Percentiles rank a stretch among this genome's conserved stretches.
These are phyloP conservation scores for Dynastes hyllus DNA, from an alignment of 2,888 invertebrate species.

Conservation along the genomic window DNA sequence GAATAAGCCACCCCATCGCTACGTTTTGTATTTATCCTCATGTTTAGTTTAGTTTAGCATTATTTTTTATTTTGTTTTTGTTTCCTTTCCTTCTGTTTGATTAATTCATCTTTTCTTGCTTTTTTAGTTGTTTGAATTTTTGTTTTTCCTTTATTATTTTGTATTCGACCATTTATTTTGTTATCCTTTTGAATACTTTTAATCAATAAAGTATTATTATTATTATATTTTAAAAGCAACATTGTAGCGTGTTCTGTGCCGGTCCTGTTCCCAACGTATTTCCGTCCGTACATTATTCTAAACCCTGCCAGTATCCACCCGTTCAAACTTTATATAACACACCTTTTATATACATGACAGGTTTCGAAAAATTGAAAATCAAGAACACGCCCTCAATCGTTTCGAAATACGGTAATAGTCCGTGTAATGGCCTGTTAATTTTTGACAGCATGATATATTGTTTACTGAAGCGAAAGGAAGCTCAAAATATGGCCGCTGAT, in stretches of 20 bases:
- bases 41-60: too few relatives aligned
- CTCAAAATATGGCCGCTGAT: neutral
- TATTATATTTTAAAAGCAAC: neutral
- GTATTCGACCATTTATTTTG: too few relatives aligned
- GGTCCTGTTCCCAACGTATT: slow-evolving; percentile 6
- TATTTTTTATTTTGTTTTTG: too few relatives aligned
- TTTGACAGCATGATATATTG: too few relatives aligned
- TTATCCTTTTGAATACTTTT: too few relatives aligned
- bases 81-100: too few relatives aligned
- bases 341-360: slow-evolving; percentile 53
- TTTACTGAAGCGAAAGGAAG: neutral
- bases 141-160: too few relatives aligned
- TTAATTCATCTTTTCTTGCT: too few relatives aligned
- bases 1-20: too few relatives aligned
- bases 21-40: too few relatives aligned
- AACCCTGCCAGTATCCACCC: slow-evolving; percentile 45
- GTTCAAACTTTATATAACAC: slow-evolving; percentile 41
- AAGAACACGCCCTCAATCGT: slow-evolving; percentile 39
- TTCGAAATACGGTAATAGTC: slow-evolving; percentile 31
- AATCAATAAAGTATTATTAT: neutral
- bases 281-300: slow-evolving; percentile 18
- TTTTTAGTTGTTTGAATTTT: too few relatives aligned
- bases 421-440: neutral
- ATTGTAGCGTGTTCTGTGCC: neutral
- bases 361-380: slow-evolving; percentile 55